Conservation (phyloP, 1,140 invertebrate genomes). For the Phymorhynchus buccinoides region DNA sequence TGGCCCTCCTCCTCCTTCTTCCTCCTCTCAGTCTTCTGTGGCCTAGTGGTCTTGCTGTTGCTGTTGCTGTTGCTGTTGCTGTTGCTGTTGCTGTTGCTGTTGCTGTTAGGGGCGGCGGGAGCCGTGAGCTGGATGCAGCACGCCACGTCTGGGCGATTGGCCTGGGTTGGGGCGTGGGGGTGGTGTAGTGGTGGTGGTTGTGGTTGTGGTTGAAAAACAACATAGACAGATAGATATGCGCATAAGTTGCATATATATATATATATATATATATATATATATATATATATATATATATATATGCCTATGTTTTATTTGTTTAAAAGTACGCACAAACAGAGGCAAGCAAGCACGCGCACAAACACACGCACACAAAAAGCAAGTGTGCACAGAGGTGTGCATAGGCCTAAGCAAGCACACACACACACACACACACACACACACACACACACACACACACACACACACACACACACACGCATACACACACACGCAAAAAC, state of each 20-base stretch:
- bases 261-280: no score
- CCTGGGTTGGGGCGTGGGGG: no score
- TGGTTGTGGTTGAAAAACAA: no score
- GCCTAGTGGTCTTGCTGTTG: no score
- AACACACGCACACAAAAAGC: no score
- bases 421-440: not conserved
- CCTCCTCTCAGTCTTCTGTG: no score
- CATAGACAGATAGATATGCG: not conserved
- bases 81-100: no score
- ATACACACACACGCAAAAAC: not conserved
- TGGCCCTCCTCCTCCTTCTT: conserved; percentile 41
- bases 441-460: not conserved
- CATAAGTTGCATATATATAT: not conserved
- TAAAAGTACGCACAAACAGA: not conserved
- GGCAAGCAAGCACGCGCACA: not conserved
- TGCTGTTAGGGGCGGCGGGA: no score
- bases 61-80: no score
- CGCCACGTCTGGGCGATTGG: conserved; percentile 82
- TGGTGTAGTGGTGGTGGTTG: no score
- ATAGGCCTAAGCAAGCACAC: not conserved
- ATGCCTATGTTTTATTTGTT: not conserved
- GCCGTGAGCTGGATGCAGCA: conserved; percentile 79
- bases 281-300: no score
- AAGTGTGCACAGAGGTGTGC: no score
- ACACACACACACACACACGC: not conserved